phyloP scores from a whole-genome alignment of 2,888 invertebrate genomes.

The Agriopis marginaria region DNA sequence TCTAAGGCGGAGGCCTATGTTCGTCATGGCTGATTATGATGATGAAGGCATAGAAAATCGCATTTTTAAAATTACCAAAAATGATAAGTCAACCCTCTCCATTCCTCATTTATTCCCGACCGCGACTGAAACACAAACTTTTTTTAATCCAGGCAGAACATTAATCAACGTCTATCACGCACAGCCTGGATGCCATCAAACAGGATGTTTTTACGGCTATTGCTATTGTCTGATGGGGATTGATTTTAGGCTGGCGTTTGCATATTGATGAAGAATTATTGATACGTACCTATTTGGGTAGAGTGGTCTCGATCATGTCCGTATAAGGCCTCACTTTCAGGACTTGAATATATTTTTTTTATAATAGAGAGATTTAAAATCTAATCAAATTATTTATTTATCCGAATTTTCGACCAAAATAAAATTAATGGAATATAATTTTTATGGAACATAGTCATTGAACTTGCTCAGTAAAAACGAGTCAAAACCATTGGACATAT shows the following conservation, averaged over 20 bases:
- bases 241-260: slow-evolving; percentile 27
- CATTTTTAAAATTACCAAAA: not conserved
- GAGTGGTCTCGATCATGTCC: not conserved
- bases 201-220: slow-evolving; percentile 40
- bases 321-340: not conserved
- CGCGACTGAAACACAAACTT: slow-evolving; percentile 81
- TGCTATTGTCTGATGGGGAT: slow-evolving; percentile 42
- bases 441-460: too few species aligned
- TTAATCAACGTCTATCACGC: slow-evolving; percentile 84
- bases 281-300: not conserved
- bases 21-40: too few species aligned
- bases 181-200: slow-evolving; percentile 60
- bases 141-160: slow-evolving; percentile 79
- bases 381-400: too few species aligned
- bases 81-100: slow-evolving; percentile 47
- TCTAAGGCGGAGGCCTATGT: too few species aligned
- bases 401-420: too few species aligned
- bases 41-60: too few species aligned
- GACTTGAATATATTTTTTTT: too few species aligned
- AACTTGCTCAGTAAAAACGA: too few species aligned
- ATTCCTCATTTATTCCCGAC: slow-evolving; percentile 49
- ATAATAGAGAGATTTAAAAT: too few species aligned
- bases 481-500: too few species aligned
- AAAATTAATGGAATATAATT: too few species aligned
- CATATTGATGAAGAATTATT: slow-evolving; percentile 13